A percentile compares a stretch with the other conserved stretches of the same genome.
Conservation (phyloP, 1,140 invertebrate species). For the Anastatus disparis region DNA sequence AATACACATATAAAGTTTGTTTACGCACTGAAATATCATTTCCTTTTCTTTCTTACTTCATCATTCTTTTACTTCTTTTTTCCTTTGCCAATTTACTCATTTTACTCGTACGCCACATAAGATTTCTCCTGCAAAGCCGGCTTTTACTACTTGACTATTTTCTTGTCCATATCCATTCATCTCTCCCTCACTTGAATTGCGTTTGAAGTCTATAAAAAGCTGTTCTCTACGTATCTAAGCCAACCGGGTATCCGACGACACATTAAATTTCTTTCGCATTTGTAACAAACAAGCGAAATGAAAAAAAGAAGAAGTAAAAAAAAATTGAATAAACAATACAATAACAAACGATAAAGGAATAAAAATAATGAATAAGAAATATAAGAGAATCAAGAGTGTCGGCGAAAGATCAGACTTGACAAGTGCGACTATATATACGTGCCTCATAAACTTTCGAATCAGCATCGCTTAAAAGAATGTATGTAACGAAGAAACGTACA, state of each 20-base stretch:
- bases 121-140: no score
- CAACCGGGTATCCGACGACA: not conserved
- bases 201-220: constrained; percentile 42
- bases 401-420: not conserved
- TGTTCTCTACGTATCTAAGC: not conserved
- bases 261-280: constrained; percentile 7
- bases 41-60: no score
- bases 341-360: constrained; percentile 24
- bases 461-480: constrained; percentile 9
- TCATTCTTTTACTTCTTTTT: no score
- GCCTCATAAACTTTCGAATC: constrained; percentile 20
- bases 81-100: no score
- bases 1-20: no score
- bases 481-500: not conserved
- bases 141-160: not conserved
- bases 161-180: not conserved
- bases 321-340: constrained; percentile 15
- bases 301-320: not conserved
- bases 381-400: not conserved
- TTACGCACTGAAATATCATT: no score
- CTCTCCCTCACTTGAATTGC: constrained; percentile 11
- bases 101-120: no score
- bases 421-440: not conserved
- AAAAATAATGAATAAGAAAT: no score
- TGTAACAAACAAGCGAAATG: not conserved